Percentiles rank a stretch among this genome's conserved stretches.
Evolutionary conservation across 2,888 invertebrate species (phyloP).

Genomic region (Bellardia pandia): DNA sequence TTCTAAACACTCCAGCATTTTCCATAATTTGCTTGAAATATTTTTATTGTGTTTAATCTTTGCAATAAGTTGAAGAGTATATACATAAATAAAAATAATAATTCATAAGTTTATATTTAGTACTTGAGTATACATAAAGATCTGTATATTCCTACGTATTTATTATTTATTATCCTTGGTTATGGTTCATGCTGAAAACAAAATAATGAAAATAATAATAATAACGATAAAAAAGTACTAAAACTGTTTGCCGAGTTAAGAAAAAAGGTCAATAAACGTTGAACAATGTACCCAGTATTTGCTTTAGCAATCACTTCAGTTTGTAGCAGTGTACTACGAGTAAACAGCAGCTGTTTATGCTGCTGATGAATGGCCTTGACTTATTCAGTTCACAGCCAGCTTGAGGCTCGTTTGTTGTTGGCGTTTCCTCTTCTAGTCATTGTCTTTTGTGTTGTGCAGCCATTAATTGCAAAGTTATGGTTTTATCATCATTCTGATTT

Average conservation of each 20-base stretch:
- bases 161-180: slow-evolving; percentile 55
- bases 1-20: slow-evolving; percentile 1
- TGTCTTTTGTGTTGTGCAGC: slow-evolving; percentile 22
- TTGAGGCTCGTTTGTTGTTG: slow-evolving; percentile 31
- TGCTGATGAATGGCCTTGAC: slow-evolving; percentile 63
- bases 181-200: slow-evolving; percentile 33
- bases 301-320: slow-evolving; percentile 31
- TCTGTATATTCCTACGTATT: not conserved
- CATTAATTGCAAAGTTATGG: slow-evolving; percentile 23
- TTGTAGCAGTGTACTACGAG: not conserved
- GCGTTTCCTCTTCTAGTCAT: not conserved
- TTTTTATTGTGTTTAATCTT: not conserved
- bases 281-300: slow-evolving; percentile 46
- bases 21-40: slow-evolving; percentile 8
- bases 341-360: slow-evolving; percentile 46
- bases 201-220: slow-evolving; percentile 32
- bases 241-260: slow-evolving; percentile 6
- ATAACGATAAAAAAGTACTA: slow-evolving; percentile 7
- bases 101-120: not conserved
- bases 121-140: not conserved
- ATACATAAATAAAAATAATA: not conserved
- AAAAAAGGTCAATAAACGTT: slow-evolving; percentile 74
- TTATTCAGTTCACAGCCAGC: slow-evolving; percentile 48
- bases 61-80: not conserved
- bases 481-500: slow-evolving; percentile 46